Base-by-base conservation (phyloP, 2,113 vertebrate genomes). In the Lophochroa leadbeateri region DNA sequence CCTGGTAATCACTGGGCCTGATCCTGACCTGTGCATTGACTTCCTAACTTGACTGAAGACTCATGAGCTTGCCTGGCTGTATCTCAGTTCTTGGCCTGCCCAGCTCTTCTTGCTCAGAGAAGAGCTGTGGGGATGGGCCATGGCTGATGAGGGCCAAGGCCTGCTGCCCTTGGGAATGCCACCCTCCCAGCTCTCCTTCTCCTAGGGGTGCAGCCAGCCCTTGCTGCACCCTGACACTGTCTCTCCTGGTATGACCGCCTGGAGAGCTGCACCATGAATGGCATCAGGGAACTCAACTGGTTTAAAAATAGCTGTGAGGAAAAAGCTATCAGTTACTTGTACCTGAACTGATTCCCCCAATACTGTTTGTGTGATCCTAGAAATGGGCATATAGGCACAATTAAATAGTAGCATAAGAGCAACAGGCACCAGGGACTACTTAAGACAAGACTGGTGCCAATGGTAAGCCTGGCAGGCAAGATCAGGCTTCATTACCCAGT, bases 251-350 rank as follows among this genome's bases (percentile, higher is more conserved):
- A 49, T 81, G 86, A 80, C 49, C 84, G 76, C 25, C 47, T 64
- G 86, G 83, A 93, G 95, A 96, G 94, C 95, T 96, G 94, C 86
- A 83, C 92, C 9, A 10, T 39, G 60, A 92, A 78, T 46, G 77
- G 61, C 69, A 92, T 50, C 33, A 12, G 60, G 49, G 72, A 94
- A 53, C 76, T 92, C 23, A 82, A 49, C 23, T 28, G 8, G 17
- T 29, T 78, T 88, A 94, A 92, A 95, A 95, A 97, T 91, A 96
- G 35, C 65, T 25, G 12, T 17, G 65, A 68, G 50, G 65, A 65
- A 72, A 88, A 72, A 77, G 82, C 65, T 88, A 69, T 86, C 2
- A 0, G 37, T 92, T 94, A 74, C 76, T 91, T 71, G 24, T 83
- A 92, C 41, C 83, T 78, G 72, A 57, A 43, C 0, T 67, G 50